Conservation (phyloP, 2,113 vertebrate genomes). For the Typhlomys cinereus region DNA sequence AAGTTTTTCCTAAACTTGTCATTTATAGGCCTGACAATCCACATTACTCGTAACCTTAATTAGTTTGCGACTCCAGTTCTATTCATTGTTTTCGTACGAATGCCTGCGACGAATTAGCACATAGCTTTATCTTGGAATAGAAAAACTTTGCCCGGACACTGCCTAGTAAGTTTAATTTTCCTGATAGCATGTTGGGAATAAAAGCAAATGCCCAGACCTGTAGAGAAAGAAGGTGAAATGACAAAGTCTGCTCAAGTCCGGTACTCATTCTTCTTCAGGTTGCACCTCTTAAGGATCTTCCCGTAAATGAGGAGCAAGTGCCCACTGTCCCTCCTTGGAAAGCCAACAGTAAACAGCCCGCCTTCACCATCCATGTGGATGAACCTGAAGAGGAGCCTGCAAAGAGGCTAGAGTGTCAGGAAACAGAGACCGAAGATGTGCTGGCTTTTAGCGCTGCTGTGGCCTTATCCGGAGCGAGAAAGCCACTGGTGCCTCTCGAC, state of each 20-base stretch:
- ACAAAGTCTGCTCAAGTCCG: neutral
- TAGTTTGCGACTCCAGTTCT: neutral
- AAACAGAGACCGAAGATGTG: slow-evolving; percentile 65
- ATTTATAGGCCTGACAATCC: neutral
- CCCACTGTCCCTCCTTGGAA: slow-evolving; percentile 83
- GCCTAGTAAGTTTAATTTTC: slow-evolving; percentile 26
- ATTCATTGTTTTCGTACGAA: neutral
- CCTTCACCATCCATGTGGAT: slow-evolving; percentile 92
- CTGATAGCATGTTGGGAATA: neutral
- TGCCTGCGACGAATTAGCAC: neutral
- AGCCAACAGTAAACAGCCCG: slow-evolving; percentile 79
- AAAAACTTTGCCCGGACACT: neutral
- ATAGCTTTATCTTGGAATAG: neutral
- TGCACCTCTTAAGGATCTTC: slow-evolving; percentile 73
- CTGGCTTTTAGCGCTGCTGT: slow-evolving; percentile 84
- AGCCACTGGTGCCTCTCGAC: slow-evolving; percentile 90
- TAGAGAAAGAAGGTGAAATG: neutral
- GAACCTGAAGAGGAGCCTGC: slow-evolving; percentile 86
- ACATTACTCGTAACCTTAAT: neutral
- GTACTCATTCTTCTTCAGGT: slow-evolving; percentile 76
- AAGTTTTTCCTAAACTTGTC: slow-evolving; percentile 35
- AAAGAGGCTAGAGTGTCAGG: slow-evolving; percentile 77
- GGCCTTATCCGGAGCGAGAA: slow-evolving; percentile 83
- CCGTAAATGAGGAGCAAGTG: slow-evolving; percentile 85
- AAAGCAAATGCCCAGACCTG: neutral